Conservation (phyloP, 2,113 vertebrate species). For the Alces alces region DNA sequence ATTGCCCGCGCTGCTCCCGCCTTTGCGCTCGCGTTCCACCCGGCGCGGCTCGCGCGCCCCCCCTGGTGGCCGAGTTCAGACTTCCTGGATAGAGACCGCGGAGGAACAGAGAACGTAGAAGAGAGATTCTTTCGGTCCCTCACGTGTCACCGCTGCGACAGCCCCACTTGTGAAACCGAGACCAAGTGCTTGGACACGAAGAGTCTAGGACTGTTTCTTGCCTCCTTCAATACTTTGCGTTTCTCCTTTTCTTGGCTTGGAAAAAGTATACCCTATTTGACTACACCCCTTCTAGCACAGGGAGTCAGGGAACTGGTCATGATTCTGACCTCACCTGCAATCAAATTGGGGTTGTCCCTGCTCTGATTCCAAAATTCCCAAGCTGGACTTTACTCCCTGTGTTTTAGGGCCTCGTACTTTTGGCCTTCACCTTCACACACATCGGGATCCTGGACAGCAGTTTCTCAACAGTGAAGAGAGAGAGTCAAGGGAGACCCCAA, state of each 20-base stretch:
- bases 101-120: no score
- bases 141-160: no score
- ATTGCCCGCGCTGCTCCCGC: no score
- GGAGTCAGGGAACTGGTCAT: neutral
- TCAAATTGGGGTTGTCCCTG: neutral
- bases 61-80: slow-evolving; percentile 13
- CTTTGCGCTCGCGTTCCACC: neutral
- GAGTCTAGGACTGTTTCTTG: neutral
- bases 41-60: neutral
- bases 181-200: neutral
- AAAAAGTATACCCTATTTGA: neutral
- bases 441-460: neutral
- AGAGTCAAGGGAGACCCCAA: neutral
- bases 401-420: neutral
- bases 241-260: neutral
- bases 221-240: neutral
- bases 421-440: neutral
- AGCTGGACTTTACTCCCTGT: neutral
- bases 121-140: neutral
- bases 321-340: neutral
- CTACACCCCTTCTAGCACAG: neutral
- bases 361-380: neutral
- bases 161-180: neutral
- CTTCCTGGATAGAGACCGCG: neutral
- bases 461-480: neutral